Percentiles rank a stretch among this genome's conserved stretches.
phyloP scores from a whole-genome alignment of 2,797 vertebrate species.

The Gallinago nigripennis region DNA sequence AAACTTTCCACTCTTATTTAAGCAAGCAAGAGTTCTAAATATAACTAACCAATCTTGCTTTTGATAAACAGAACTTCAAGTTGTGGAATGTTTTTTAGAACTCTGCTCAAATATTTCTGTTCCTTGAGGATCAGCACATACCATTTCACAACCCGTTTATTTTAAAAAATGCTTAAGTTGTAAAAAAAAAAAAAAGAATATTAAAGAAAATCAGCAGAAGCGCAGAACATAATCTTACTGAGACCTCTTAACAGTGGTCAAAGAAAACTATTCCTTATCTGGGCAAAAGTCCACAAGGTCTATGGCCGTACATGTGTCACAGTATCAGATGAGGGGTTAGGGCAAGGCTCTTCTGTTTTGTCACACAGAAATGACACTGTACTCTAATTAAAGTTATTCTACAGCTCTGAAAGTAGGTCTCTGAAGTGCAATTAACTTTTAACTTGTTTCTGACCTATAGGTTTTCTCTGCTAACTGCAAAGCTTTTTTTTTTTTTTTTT shows the following conservation, averaged over 20 bases:
- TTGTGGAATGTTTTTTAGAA: not conserved
- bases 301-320: accelerated
- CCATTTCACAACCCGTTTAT: not conserved
- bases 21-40: not conserved
- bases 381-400: not conserved
- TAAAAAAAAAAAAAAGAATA: not conserved
- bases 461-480: not conserved
- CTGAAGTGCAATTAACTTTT: not conserved
- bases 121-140: not conserved
- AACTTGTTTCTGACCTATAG: not conserved
- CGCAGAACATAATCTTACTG: not conserved
- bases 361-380: not conserved
- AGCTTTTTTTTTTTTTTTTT: not conserved
- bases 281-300: not conserved
- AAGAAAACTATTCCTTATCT: not conserved
- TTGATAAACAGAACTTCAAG: not conserved
- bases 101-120: not conserved
- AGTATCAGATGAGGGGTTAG: accelerated
- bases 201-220: not conserved
- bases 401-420: not conserved
- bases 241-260: not conserved
- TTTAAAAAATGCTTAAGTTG: not conserved
- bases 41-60: not conserved
- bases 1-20: not conserved
- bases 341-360: not conserved